Evolutionary conservation across 2,888 invertebrate species (phyloP), one percentile per base, ranked within the genome.

Genomic region (Hoplodrina blanda): DNA sequence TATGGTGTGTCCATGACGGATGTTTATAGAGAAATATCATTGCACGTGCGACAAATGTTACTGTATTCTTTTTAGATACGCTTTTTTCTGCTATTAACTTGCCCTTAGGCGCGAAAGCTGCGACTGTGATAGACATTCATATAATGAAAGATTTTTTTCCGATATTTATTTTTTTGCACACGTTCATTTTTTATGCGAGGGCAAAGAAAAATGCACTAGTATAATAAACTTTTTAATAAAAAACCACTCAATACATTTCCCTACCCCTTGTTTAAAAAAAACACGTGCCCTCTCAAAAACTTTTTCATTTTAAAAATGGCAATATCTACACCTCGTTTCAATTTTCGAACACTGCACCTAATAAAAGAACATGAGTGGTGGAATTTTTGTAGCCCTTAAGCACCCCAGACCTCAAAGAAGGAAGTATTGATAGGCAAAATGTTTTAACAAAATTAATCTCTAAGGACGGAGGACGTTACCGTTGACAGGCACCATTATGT

Each of bases 391-490:
- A 76, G 70, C 64, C 54, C 70, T 61, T 62, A 70, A 74, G 62
- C 56, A 61, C 68, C 74, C 74, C 55, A 69, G 73, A 77, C 81
- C 78, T 73, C 69, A 76, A 67, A 69, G 62, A 49, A 63, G 62
- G 65, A 80, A 76, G 76, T 79, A 87, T 84, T 84, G 82, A 92
- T 89, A 88, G 87, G 83, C 83, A 85, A 90, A 93, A 92, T 93
- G 91, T 92, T 93, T 94, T 93, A 94, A 89, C 92, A 77, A 92
- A 95, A 95, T 96, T 94, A 95, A 93, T 93, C 95, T 91, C 80
- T 83, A 80, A 94, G 94, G 41, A 41, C 41, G 41, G 95, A 94
- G 89, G 86, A 74, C 85, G 82, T 78, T 86, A 80, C 73, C 89
- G 92, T 91, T 93, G 94, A 94, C 93, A 94, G 90, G 87, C 89